These are phyloP conservation scores for Xiphophorus couchianus DNA, from an alignment of 2,113 vertebrate species.

Conservation along the genomic window DNA sequence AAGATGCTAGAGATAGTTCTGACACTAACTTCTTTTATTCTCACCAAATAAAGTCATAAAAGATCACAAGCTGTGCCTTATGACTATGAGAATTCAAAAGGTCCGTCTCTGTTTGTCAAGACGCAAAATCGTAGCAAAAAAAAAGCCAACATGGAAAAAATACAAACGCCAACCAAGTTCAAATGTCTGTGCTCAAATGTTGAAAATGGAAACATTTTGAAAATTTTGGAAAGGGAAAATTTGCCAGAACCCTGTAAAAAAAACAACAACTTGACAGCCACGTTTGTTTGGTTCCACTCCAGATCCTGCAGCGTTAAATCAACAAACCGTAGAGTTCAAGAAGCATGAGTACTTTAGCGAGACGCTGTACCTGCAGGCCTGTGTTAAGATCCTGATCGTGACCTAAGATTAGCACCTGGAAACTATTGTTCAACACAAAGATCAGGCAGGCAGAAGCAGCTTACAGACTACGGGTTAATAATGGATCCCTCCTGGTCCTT, in stretches of 20 bases:
- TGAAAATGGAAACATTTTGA: neutral
- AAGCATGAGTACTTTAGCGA: neutral
- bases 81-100: neutral
- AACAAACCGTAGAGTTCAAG: neutral
- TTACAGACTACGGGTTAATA: neutral
- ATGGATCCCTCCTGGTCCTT: neutral
- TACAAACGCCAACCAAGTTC: no score
- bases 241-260: neutral
- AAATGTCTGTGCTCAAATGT: neutral
- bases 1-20: neutral
- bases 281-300: neutral
- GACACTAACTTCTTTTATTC: no score
- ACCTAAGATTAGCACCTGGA: slow-evolving; percentile 33
- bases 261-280: neutral
- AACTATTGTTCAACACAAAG: slow-evolving; percentile 13
- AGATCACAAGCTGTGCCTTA: neutral
- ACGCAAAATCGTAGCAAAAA: no score
- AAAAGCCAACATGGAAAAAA: no score
- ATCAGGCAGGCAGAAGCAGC: neutral
- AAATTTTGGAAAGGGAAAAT: neutral
- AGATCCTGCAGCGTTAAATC: neutral
- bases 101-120: neutral
- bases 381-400: neutral
- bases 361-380: neutral
- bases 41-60: neutral